Evolutionary conservation across 2,113 vertebrate species (phyloP), one percentile per base, ranked within the genome.

Genomic region (Formicarius rufipectus): DNA sequence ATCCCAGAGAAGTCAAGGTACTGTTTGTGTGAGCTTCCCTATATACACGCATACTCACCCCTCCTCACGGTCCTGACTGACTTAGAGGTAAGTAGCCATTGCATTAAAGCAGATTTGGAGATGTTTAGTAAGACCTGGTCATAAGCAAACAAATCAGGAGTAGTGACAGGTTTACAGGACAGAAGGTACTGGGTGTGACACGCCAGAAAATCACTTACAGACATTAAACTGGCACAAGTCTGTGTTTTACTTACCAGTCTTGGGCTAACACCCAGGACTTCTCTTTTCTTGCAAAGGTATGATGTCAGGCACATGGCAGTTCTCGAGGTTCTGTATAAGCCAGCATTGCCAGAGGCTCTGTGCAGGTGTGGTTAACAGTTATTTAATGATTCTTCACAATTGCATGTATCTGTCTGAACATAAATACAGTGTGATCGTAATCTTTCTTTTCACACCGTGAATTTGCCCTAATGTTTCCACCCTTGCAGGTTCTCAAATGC

Each of bases 371-470:
- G 92, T 95, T 96, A 96, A 96, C 81, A 97, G 94, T 97, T 97
- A 97, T 97, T 95, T 97, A 97, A 97, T 97, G 94, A 97, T 97
- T 97, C 96, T 91, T 97, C 96, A 97, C 94, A 97, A 96, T 79
- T 97, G 79, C 95, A 90, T 97, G 94, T 95, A 96, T 97, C 96
- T 97, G 95, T 96, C 96, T 96, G 66, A 94, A 80, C 81, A 95
- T 72, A 97, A 75, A 77, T 62, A 67, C 69, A 64, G 87, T 33
- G 63, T 71, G 68, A 96, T 92, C 0, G 0, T 81, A 84, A 96
- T 95, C 94, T 97, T 91, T 76, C 95, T 97, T 95, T 95, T 95
- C 92, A 95, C 92, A 91, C 94, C 94, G 69, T 91, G 95, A 78
- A 78, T 94, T 95, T 96, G 76, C 77, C 64, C 90, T 67, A 52